Evolutionary conservation across 2,888 invertebrate species (phyloP).

Genomic region (Heliconius ismenius): DNA sequence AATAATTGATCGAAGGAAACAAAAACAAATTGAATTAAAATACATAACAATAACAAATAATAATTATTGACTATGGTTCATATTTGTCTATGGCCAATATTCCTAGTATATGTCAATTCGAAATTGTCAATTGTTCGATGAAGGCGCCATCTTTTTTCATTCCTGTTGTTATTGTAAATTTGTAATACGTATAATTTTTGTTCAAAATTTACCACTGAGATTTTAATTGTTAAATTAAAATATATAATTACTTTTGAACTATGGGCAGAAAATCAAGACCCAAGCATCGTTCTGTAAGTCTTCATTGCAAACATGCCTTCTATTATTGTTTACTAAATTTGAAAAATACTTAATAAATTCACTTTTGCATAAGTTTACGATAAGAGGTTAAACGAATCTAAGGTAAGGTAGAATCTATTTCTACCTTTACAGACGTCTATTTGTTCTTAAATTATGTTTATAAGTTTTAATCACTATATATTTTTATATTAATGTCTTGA

Average conservation of each 20-base stretch:
- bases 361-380: not conserved
- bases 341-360: not conserved
- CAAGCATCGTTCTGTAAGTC: slow-evolving; percentile 31
- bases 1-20: too few relatives aligned
- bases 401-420: too few relatives aligned
- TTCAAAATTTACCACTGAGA: slow-evolving; percentile 3
- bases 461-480: not conserved
- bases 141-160: slow-evolving; percentile 11
- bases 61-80: not conserved
- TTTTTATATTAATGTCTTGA: not conserved
- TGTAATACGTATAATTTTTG: not conserved
- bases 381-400: not conserved
- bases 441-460: not conserved
- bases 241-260: not conserved
- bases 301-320: not conserved
- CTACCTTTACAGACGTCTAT: not conserved
- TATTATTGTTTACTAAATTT: slow-evolving; percentile 13
- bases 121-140: slow-evolving; percentile 1
- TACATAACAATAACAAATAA: too few relatives aligned
- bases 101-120: not conserved
- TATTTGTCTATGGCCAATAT: not conserved
- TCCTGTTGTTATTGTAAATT: not conserved
- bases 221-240: not conserved
- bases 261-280: slow-evolving; percentile 36
- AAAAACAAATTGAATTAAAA: too few relatives aligned